Evolutionary conservation across 37 sponge, comb jelly and placozoan species (phyloP).

Genomic region (Agelas oroides): DNA sequence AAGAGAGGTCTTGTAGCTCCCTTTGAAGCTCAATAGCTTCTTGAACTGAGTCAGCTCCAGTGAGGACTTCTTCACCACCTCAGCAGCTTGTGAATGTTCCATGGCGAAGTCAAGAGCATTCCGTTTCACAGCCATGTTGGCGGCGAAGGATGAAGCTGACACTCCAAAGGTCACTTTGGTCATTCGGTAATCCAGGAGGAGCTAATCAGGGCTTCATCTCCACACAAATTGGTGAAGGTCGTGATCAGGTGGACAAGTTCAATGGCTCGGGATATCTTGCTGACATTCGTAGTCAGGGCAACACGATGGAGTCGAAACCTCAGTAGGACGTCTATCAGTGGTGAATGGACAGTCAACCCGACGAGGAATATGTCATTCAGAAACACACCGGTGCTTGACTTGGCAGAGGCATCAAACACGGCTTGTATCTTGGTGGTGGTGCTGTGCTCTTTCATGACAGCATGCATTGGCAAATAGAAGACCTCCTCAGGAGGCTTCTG

Average conservation of each 20-base stretch:
- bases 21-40: slow-evolving; percentile 39
- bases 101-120: slow-evolving; percentile 30
- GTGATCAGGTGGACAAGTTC: slow-evolving; percentile 7
- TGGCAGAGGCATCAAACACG: slow-evolving; percentile 38
- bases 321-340: slow-evolving; percentile 16
- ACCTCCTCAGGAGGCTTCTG: slow-evolving; percentile 12
- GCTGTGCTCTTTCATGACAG: slow-evolving; percentile 18
- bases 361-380: slow-evolving; percentile 31
- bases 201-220: too few relatives aligned
- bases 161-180: slow-evolving; percentile 20
- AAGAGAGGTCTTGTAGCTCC: slow-evolving; percentile 28
- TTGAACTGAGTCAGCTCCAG: slow-evolving; percentile 43
- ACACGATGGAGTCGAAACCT: slow-evolving; percentile 27
- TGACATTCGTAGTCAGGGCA: slow-evolving; percentile 22
- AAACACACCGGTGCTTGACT: slow-evolving; percentile 28
- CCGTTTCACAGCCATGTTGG: slow-evolving; percentile 49
- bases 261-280: slow-evolving; percentile 9
- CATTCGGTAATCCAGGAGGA: not conserved
- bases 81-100: slow-evolving; percentile 28
- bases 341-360: slow-evolving; percentile 9
- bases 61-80: slow-evolving; percentile 22
- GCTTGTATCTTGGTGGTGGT: slow-evolving; percentile 31
- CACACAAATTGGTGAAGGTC: slow-evolving; percentile 20
- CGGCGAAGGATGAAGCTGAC: slow-evolving; percentile 41
- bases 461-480: slow-evolving; percentile 50